These are phyloP conservation scores for Genyomyrus donnyi DNA, from an alignment of 2,113 vertebrate species.

Conservation along the genomic window DNA sequence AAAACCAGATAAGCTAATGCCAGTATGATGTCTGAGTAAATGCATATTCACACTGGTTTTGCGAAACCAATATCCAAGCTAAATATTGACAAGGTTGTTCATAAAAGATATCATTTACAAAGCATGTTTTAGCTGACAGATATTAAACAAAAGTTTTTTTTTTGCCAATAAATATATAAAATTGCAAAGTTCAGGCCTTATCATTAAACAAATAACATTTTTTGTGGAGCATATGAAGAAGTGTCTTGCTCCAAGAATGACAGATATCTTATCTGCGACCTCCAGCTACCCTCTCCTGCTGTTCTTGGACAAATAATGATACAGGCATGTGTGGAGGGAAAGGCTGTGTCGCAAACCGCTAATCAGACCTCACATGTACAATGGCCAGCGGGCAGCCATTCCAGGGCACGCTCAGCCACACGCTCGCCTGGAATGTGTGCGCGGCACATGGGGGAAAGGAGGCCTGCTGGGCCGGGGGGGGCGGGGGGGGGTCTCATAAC, in stretches of 20 bases:
- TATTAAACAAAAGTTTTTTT: neutral
- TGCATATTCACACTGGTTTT: neutral
- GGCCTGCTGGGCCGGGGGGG: neutral
- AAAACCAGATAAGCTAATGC: neutral
- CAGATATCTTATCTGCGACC: constrained; percentile 12
- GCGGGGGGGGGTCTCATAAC: neutral
- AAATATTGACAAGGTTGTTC: neutral
- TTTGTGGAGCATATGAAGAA: constrained; percentile 23
- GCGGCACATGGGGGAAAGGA: neutral
- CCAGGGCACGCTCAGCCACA: constrained; percentile 3
- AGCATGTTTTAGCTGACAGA: neutral
- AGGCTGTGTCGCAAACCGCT: neutral
- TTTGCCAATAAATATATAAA: constrained; percentile 13
- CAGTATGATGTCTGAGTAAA: neutral
- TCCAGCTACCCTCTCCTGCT: constrained; percentile 1
- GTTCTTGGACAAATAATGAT: constrained; percentile 2
- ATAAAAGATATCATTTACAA: neutral
- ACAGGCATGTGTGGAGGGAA: constrained; percentile 1
- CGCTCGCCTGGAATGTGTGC: neutral
- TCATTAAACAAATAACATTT: constrained; percentile 31
- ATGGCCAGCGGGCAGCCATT: neutral
- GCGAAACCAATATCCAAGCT: neutral
- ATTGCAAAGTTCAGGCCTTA: constrained; percentile 21
- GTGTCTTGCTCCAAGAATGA: constrained; percentile 8
- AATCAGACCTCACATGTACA: constrained; percentile 18